Evolutionary conservation across 2,797 vertebrate genomes (phyloP).

Genomic region (Halcyon badia): DNA sequence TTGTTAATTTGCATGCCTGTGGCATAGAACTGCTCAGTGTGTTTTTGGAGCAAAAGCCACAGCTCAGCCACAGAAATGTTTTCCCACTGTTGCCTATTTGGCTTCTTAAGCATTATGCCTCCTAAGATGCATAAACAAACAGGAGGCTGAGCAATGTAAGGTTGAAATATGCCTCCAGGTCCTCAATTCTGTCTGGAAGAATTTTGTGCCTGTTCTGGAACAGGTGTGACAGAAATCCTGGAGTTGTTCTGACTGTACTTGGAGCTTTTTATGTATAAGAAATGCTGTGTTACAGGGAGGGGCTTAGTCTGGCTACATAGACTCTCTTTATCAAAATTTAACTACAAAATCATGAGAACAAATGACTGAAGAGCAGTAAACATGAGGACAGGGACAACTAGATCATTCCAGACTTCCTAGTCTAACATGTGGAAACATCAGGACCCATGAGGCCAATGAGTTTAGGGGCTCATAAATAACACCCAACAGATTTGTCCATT

Average conservation of each 20-base stretch:
- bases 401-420: background rate
- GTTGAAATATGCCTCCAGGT: background rate
- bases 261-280: background rate
- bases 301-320: background rate
- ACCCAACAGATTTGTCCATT: background rate
- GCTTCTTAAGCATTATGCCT: background rate
- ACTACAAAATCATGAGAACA: background rate
- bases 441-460: background rate
- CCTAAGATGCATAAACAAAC: accelerated
- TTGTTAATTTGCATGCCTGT: slow-evolving; percentile 16
- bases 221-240: background rate
- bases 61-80: slow-evolving; percentile 22
- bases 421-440: background rate
- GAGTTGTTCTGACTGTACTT: background rate
- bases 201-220: background rate
- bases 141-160: background rate
- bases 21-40: background rate
- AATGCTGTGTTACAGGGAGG: background rate
- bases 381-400: background rate
- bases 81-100: background rate
- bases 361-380: background rate
- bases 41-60: slow-evolving; percentile 49
- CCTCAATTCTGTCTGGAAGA: background rate
- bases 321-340: background rate
- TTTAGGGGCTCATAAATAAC: background rate